phyloP scores from a whole-genome alignment of 1,140 invertebrate species.

The Lasioglossum albipes region DNA sequence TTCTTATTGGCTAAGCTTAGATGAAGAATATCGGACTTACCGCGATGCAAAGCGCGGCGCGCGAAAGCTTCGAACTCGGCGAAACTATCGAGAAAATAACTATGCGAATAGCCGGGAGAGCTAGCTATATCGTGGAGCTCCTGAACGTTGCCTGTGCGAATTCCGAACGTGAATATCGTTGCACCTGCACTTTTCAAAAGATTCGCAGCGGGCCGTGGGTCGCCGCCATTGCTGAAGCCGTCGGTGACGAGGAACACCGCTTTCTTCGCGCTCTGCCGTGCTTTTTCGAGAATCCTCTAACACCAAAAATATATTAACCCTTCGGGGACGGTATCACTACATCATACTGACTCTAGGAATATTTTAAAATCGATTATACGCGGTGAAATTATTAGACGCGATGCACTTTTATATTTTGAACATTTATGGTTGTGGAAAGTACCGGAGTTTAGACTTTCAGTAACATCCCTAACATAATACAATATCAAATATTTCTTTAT shows the following conservation, averaged over 20 bases:
- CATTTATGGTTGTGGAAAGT: too few species aligned
- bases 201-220: constrained; percentile 83
- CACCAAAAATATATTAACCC: background rate
- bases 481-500: too few species aligned
- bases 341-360: too few species aligned
- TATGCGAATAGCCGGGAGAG: constrained; percentile 83
- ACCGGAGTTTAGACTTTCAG: too few species aligned
- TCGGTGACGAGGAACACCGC: constrained; percentile 86
- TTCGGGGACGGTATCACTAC: too few species aligned
- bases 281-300: constrained; percentile 82
- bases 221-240: constrained; percentile 87
- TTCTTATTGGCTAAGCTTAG: background rate
- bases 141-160: constrained; percentile 84
- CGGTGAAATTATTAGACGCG: too few species aligned
- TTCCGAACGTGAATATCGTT: constrained; percentile 86
- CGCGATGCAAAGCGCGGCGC: constrained; percentile 85
- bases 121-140: constrained; percentile 86
- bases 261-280: constrained; percentile 81
- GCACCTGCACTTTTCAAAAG: constrained; percentile 80
- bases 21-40: constrained; percentile 69
- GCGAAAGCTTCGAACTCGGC: constrained; percentile 87
- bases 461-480: too few species aligned
- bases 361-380: too few species aligned
- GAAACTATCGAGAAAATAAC: constrained; percentile 86
- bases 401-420: too few species aligned